Base-by-base conservation (phyloP, 1,140 invertebrate species). In the Magallana gigas region DNA sequence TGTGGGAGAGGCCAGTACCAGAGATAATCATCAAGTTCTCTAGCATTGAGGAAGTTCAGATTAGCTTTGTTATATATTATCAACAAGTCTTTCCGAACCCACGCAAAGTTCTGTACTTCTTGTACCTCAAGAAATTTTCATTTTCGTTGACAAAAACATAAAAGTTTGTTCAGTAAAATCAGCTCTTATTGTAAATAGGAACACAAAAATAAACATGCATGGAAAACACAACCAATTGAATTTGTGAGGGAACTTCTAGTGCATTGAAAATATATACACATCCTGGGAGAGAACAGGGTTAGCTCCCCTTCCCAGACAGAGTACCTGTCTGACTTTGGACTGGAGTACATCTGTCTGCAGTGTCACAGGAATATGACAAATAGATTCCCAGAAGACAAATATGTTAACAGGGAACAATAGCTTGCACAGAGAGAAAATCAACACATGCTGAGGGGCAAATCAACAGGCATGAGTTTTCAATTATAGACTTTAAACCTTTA, bases 361-460 rank as follows among this genome's bases (percentile, higher is more conserved):
- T 76, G 68, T 76, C 68, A 76, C 36, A 76, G 9, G 23, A 76
- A 76, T 76, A 12, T 76, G 68, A 76, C 68, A 76, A 76, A 76
- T 76, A 76, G 68, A 76, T 76, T 76, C 68, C 68, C 68, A 23
- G 36, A 68, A 76, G 68, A 76, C 68, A 76, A 76, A 76, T 76
- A 76, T 76, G 68, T 76, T 76, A 76, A 76, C 68, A 76, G 68
- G 23, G 29, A 76, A 8, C 68, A 76, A 76, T 29, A 76, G 68
- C 68, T 76, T 29, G 36, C 68, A 76, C 23, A 76, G 68, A 76
- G 68, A 76, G 23, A 76, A 9, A 76, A 9, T 29, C 68, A 76
- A 23, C 68, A 29, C 68, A 76, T 76, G 68, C 68, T 76, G 68
- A 76, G 68, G 68, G 68, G 68, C 23, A 76, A 76, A 76, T 76